These are phyloP conservation scores for Tenualosa thibaudeaui DNA, from an alignment of 2,797 vertebrate species.

Conservation along the genomic window DNA sequence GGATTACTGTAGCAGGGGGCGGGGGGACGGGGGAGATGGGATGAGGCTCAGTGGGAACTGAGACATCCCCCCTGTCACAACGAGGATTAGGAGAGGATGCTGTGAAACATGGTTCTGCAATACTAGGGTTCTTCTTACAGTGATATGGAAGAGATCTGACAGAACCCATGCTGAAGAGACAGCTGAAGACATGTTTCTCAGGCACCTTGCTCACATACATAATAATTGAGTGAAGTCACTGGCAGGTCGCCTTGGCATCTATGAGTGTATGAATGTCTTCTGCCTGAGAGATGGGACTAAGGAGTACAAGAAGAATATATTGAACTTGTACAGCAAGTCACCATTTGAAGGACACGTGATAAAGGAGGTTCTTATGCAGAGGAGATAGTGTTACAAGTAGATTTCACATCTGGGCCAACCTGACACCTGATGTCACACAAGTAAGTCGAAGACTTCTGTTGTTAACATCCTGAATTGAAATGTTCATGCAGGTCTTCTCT, in stretches of 20 bases:
- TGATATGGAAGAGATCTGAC: neutral
- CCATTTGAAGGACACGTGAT: neutral
- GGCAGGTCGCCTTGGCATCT: neutral
- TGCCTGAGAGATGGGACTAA: neutral
- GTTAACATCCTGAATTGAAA: neutral
- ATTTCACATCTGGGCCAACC: neutral
- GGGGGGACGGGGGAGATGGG: neutral
- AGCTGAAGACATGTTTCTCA: constrained; percentile 3
- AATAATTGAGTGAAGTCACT: neutral
- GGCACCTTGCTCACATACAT: neutral
- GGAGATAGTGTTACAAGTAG: neutral
- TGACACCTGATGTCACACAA: neutral
- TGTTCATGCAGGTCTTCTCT: neutral
- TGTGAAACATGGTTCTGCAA: neutral
- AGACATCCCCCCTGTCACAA: neutral
- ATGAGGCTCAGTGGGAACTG: constrained; percentile 15
- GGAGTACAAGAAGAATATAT: neutral
- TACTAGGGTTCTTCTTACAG: neutral
- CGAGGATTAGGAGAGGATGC: neutral
- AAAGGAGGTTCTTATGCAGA: neutral
- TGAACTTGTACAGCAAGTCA: neutral
- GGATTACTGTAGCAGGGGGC: neutral
- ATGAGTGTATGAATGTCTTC: neutral
- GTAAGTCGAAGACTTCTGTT: neutral
- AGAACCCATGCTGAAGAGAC: neutral